These are phyloP conservation scores for Hyposoter dolosus DNA, from an alignment of 2,888 invertebrate species.

Conservation along the genomic window DNA sequence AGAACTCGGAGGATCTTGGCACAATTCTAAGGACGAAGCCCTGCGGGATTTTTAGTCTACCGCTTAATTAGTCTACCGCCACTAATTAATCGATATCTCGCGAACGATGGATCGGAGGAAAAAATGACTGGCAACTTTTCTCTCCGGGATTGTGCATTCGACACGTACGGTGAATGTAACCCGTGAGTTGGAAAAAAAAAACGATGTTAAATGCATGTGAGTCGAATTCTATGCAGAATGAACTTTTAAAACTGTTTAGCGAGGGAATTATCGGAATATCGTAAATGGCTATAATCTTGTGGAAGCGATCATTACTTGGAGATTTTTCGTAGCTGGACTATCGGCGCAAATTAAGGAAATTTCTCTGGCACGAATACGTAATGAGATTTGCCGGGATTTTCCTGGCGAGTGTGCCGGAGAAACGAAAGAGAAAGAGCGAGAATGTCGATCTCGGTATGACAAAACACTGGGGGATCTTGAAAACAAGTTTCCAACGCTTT, in stretches of 20 bases:
- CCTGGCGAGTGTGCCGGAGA: not conserved
- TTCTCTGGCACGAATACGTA: conserved; percentile 50
- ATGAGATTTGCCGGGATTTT: conserved; percentile 15
- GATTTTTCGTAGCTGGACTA: not conserved
- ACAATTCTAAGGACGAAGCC: not conserved
- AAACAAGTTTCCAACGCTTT: conserved; percentile 61
- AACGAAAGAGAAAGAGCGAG: conserved; percentile 1
- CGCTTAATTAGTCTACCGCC: not conserved
- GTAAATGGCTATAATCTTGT: not conserved
- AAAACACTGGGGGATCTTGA: conserved; percentile 24
- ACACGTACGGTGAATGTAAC: not conserved
- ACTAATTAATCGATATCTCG: not conserved
- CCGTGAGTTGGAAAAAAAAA: not conserved
- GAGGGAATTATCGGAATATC: not conserved
- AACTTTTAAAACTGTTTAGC: not conserved
- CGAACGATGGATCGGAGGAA: not conserved
- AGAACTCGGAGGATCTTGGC: not conserved
- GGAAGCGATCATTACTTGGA: not conserved
- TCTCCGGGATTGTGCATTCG: not conserved
- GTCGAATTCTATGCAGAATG: not conserved
- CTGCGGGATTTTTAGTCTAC: not conserved
- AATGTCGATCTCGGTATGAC: conserved; percentile 14
- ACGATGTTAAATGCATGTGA: not conserved
- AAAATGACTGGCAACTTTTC: not conserved
- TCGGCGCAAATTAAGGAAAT: conserved; percentile 31